Evolutionary conservation across 2,797 vertebrate genomes (phyloP).

Genomic region (Intellagama lesueurii): DNA sequence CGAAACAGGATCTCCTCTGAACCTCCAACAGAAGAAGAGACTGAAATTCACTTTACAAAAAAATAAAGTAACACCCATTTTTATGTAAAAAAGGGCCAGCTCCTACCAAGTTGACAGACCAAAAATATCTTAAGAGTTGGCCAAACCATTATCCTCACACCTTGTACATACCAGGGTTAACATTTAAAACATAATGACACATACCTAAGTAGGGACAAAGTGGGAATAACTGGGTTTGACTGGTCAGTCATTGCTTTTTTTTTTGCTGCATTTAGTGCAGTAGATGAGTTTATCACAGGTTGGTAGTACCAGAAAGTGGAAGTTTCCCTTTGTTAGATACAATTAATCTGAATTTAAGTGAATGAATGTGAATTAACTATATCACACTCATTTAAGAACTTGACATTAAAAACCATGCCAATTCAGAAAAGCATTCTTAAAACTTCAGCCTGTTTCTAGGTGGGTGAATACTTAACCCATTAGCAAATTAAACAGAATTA

Average conservation of each 20-base stretch:
- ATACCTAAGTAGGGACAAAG: conserved; percentile 61
- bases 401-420: conserved; percentile 50
- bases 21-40: conserved; percentile 72
- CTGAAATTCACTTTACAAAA: conserved; percentile 72
- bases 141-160: conserved; percentile 63
- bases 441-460: conserved; percentile 64
- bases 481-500: conserved; percentile 79
- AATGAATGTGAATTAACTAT: conserved; percentile 69
- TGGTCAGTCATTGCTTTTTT: conserved; percentile 64
- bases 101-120: conserved; percentile 61
- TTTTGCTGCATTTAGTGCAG: conserved; percentile 46
- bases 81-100: conserved; percentile 70
- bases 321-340: conserved; percentile 69
- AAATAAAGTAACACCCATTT: conserved; percentile 71
- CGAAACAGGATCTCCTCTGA: conserved; percentile 71
- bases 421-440: conserved; percentile 64
- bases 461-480: conserved; percentile 71
- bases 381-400: conserved; percentile 49
- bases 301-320: conserved; percentile 55
- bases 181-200: conserved; percentile 73
- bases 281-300: conserved; percentile 49
- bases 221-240: conserved; percentile 56
- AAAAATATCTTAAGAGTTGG: conserved; percentile 63
- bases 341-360: conserved; percentile 67
- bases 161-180: conserved; percentile 62